Evolutionary conservation across 2,797 vertebrate species (phyloP).

Genomic region (Coregonus sp.): DNA sequence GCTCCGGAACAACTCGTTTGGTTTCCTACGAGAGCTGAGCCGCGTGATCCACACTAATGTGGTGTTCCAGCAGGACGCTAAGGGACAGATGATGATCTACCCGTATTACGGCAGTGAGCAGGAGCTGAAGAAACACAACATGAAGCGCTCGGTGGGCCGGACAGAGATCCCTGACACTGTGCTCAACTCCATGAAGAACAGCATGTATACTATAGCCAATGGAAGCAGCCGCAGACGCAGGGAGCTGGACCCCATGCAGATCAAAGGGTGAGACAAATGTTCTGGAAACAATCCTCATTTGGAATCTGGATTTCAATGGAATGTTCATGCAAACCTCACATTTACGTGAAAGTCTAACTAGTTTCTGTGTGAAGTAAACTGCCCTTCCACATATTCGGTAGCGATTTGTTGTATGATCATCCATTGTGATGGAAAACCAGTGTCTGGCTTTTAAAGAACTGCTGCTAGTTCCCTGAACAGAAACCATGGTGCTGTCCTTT

Average conservation of each 20-base stretch:
- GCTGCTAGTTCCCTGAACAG: too few relatives aligned
- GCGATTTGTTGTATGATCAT: too few relatives aligned
- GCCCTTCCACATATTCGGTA: too few relatives aligned
- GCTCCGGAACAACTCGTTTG: constrained; percentile 89
- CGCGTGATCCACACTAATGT: constrained; percentile 92
- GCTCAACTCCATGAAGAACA: constrained; percentile 73
- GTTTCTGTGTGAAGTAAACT: too few relatives aligned
- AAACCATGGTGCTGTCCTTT: too few relatives aligned
- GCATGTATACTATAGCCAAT: constrained; percentile 56
- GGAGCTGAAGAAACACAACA: constrained; percentile 90
- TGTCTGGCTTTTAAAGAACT: too few relatives aligned
- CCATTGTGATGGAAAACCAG: too few relatives aligned
- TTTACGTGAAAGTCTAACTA: too few relatives aligned
- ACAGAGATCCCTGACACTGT: constrained; percentile 63
- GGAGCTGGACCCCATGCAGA: constrained; percentile 88
- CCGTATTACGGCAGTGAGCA: constrained; percentile 91
- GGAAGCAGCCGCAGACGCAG: constrained; percentile 69
- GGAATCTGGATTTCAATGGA: too few relatives aligned
- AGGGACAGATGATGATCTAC: constrained; percentile 88
- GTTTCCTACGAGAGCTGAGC: constrained; percentile 94
- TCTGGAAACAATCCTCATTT: background rate
- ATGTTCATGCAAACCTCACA: too few relatives aligned
- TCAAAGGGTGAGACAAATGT: constrained; percentile 82
- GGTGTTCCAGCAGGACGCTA: constrained; percentile 82
- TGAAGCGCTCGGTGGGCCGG: constrained; percentile 85